Evolutionary conservation across 2,113 vertebrate genomes (phyloP).

Genomic region (Uria aalge): DNA sequence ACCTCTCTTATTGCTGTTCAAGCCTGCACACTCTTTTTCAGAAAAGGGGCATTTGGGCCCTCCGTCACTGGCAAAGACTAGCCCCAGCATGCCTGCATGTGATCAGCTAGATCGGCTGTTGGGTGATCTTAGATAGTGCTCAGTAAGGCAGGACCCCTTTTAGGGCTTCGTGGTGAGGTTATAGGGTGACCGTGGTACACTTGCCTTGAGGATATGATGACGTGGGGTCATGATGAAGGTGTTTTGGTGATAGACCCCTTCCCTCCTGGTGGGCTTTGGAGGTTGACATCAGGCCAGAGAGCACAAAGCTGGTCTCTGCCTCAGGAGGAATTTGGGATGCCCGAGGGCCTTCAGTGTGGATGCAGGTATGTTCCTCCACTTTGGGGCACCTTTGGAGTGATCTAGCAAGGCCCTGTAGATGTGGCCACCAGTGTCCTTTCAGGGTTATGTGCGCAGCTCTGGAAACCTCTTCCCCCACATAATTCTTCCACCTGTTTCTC

Average conservation of each 20-base stretch:
- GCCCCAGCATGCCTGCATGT: rapidly evolving
- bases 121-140: neutral
- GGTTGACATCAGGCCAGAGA: neutral
- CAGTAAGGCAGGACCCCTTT: neutral
- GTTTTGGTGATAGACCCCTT: neutral
- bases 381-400: neutral
- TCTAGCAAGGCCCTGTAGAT: neutral
- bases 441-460: neutral
- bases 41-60: neutral
- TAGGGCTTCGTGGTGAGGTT: neutral
- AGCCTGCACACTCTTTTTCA: neutral
- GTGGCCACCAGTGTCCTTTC: neutral
- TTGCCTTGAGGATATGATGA: neutral
- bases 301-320: neutral
- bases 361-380: neutral
- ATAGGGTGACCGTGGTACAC: rapidly evolving
- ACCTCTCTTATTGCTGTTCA: neutral
- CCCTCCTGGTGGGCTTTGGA: neutral
- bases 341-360: neutral
- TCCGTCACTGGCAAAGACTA: neutral
- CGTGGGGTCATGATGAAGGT: neutral
- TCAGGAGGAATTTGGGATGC: neutral
- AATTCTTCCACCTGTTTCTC: neutral
- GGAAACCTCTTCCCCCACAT: neutral
- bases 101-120: neutral